Percentiles rank a stretch among this genome's conserved stretches.
These are phyloP conservation scores for Glaucopsyche alexis DNA, from an alignment of 2,888 invertebrate genomes.

Conservation along the genomic window DNA sequence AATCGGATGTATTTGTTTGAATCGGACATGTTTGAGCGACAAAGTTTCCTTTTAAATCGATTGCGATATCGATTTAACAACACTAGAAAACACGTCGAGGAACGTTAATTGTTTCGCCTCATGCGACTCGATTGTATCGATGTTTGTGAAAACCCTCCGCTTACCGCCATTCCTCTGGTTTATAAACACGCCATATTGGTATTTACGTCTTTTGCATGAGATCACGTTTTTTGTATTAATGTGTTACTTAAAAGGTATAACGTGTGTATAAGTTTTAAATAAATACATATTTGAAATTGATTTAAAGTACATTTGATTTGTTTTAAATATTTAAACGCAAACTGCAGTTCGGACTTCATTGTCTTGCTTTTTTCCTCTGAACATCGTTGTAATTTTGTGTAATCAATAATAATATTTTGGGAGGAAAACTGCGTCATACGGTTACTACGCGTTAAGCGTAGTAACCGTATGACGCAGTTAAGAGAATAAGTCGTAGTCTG, in stretches of 20 bases:
- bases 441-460: too few relatives aligned
- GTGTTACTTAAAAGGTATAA: slow-evolving; percentile 10
- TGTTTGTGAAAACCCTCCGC: slow-evolving; percentile 32
- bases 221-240: not conserved
- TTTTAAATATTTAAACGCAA: not conserved
- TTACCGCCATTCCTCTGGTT: slow-evolving; percentile 25
- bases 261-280: slow-evolving; percentile 6
- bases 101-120: slow-evolving; percentile 28
- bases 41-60: slow-evolving; percentile 19
- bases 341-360: not conserved
- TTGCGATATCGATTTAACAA: slow-evolving; percentile 20
- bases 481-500: too few relatives aligned
- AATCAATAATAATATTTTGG: too few relatives aligned
- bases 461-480: too few relatives aligned
- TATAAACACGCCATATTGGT: slow-evolving; percentile 24
- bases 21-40: slow-evolving; percentile 1
- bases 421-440: too few relatives aligned
- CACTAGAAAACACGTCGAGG: slow-evolving; percentile 17
- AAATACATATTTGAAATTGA: slow-evolving; percentile 5
- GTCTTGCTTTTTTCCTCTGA: not conserved
- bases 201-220: slow-evolving; percentile 19
- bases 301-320: not conserved
- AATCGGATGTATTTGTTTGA: not conserved
- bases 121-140: slow-evolving; percentile 29
- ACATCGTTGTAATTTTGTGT: too few relatives aligned